A percentile compares a stretch with the other conserved stretches of the same genome.
Conservation (phyloP, 2,888 invertebrate genomes). For the Drosophila rellima region DNA sequence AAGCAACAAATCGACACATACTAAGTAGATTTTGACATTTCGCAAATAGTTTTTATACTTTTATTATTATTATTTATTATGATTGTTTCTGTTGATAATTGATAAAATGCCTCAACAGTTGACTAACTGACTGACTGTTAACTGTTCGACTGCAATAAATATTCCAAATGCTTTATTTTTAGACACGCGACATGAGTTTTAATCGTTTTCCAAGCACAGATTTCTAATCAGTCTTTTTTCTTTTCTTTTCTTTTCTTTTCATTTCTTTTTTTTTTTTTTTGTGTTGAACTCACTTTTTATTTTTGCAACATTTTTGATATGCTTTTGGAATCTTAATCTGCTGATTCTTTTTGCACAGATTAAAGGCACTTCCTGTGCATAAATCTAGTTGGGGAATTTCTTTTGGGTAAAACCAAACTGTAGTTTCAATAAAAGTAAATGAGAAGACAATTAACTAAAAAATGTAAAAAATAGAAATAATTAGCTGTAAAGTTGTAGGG, state of each 20-base stretch:
- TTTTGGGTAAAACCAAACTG: neutral
- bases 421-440: no score
- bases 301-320: neutral
- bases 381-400: neutral
- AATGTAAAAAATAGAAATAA: no score
- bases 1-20: slow-evolving; percentile 2
- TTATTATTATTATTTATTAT: slow-evolving; percentile 13
- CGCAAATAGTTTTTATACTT: slow-evolving; percentile 1
- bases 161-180: slow-evolving; percentile 6
- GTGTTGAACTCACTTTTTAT: neutral
- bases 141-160: neutral
- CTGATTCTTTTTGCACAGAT: neutral
- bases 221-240: slow-evolving; percentile 9
- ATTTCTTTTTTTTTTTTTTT: neutral
- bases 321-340: slow-evolving; percentile 3
- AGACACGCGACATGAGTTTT: slow-evolving; percentile 11
- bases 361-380: slow-evolving; percentile 10
- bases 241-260: neutral
- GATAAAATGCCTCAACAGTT: slow-evolving; percentile 56
- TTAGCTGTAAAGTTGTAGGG: neutral
- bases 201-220: slow-evolving; percentile 5
- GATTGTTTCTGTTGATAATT: slow-evolving; percentile 15
- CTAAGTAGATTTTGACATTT: slow-evolving; percentile 4
- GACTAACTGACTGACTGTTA: slow-evolving; percentile 1
- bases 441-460: no score